These are phyloP conservation scores for Ctenopoma kingsleyae DNA, from an alignment of 2,797 vertebrate species.

Conservation along the genomic window DNA sequence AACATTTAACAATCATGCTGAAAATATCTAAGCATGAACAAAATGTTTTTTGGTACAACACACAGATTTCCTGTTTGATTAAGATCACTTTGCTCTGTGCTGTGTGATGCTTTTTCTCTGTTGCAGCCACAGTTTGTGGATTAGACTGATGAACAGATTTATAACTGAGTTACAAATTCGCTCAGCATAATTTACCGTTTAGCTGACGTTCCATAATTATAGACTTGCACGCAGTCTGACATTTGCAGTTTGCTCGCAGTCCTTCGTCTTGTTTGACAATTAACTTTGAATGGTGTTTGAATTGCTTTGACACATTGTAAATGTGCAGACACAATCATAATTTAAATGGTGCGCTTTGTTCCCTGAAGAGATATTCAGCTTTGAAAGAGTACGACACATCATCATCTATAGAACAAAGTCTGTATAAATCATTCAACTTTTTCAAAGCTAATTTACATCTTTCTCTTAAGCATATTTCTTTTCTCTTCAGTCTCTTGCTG, in stretches of 20 bases:
- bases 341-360: slow-evolving; percentile 10
- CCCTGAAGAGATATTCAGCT: slow-evolving; percentile 12
- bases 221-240: slow-evolving; percentile 11
- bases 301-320: slow-evolving; percentile 27
- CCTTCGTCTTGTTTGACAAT: slow-evolving; percentile 33
- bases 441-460: neutral
- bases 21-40: neutral
- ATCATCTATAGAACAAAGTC: slow-evolving; percentile 6
- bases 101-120: neutral
- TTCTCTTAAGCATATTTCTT: too few species aligned
- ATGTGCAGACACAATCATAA: slow-evolving; percentile 23
- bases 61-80: neutral
- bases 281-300: slow-evolving; percentile 29
- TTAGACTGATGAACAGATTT: neutral
- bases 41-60: neutral
- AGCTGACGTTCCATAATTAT: slow-evolving; percentile 19
- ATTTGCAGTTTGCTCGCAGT: slow-evolving; percentile 30
- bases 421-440: slow-evolving; percentile 2
- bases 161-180: neutral
- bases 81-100: neutral
- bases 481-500: too few species aligned
- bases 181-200: slow-evolving; percentile 24
- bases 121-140: neutral
- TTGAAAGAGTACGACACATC: neutral
- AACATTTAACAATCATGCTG: neutral